Base-by-base conservation (phyloP, 2,888 invertebrate genomes). In the Athalia cordata region DNA sequence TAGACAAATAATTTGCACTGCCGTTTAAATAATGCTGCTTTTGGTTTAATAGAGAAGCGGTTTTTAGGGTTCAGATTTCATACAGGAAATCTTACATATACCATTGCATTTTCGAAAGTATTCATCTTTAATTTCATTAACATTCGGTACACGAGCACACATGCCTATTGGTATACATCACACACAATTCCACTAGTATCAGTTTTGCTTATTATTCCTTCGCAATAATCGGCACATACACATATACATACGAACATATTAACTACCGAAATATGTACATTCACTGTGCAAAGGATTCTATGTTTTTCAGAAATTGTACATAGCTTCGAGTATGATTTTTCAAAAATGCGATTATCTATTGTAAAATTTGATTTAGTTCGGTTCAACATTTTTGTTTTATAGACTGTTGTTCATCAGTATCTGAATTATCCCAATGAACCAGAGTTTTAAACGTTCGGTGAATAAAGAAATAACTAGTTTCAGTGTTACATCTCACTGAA, bases 1-100 rank as follows among this genome's bases (percentile, higher is more conserved):
- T 83, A 81, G 83, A 83, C 80, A 80, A 83, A 84, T 82, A 75
- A 83, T 85, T 84, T 85, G 29, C 76, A 77, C 70, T 49, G 49
- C 59, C 75, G 77, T 72, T 59, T 59, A 8, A 59, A 72, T n/a
- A 47, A 72, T n/a, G 59, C 70, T 57, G 59, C 47, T 45, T 49
- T 47, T 47, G 59, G 57, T 72, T 59, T 72, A 47, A 72, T 59
- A 72, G 47, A 72, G 15, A 70, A 29, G 29, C 45, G 57, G 13
- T 72, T 15, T 47, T 9, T 11, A 59, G 70, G 8, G 59, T 13
- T 43, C 57, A 13, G n/a, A 13, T 43, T 8, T 5, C 59, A 8
- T 72, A 9, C 47, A 11, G 15, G 9, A 55, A 57, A 55, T 57
- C 13, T 57, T 70, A 55, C 57, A 0, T 70, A n/a, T 6, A 11